Evolutionary conservation across 2,797 vertebrate species (phyloP), one percentile per base, ranked within the genome.

Genomic region (Bradypus variegatus): DNA sequence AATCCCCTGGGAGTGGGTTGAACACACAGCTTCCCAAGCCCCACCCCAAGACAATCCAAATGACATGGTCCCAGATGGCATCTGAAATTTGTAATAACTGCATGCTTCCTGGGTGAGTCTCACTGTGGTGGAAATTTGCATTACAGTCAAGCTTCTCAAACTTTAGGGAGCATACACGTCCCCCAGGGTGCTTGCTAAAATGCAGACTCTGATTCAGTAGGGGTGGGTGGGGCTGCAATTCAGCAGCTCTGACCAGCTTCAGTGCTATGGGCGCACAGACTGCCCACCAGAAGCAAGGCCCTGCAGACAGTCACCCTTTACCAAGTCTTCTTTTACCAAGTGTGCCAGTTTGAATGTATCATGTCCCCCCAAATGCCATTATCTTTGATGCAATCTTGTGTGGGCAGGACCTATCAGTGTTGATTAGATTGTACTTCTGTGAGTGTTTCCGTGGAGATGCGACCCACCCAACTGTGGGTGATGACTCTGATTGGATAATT

Each of bases 231-330:
- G 14, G 15, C 36, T 5, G 6, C 48, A 64, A 75, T 45, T 27
- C 55, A 15, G 0, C 1, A 0, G 0, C 21, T 73, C 73, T 69
- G 18, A 29, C 11, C 3, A 0, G 1, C 29, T 23, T 23, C 1
- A 2, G 25, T 1, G 14, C 0, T 1, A 3, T 3, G 31, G 65
- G 55, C 29, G 36, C 50, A 14, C 0, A 33, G 64, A 16, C 25
- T 41, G 21, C 3, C 9, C 23, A 12, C 3, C 19, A 31, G 13
- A 41, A 31, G 33, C 11, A 27, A 38, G 45, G 67, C 9, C 5
- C 36, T 29, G 14, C 65, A 41, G 36, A 65, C 88, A 11, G 2
- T 4, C 36, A 10, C 6, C 29, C 10, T 38, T 53, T 60, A 41
- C 21, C 15, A 45, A 45, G 41, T 45, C 41, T 6, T 45, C 41